These are phyloP conservation scores for Edolisoma coerulescens DNA, from an alignment of 2,113 vertebrate species.

Conservation along the genomic window DNA sequence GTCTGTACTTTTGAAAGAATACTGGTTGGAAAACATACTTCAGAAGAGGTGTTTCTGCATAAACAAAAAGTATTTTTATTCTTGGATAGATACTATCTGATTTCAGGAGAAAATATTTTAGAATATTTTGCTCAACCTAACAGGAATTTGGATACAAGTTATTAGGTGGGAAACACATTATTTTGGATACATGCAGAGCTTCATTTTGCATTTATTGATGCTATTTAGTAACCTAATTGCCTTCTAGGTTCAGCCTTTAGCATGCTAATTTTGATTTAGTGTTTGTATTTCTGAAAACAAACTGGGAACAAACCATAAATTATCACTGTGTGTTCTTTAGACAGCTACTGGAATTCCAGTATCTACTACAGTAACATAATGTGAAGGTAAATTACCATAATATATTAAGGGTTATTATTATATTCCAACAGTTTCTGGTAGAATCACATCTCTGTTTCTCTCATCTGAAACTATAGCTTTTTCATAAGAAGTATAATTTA, in stretches of 20 bases:
- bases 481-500: neutral
- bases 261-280: conserved; percentile 70
- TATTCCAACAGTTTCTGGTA: conserved; percentile 19
- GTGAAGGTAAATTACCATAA: conserved; percentile 59
- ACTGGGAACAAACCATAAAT: conserved; percentile 57
- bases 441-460: neutral
- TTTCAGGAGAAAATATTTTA: conserved; percentile 12
- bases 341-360: conserved; percentile 46
- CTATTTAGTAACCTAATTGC: conserved; percentile 57
- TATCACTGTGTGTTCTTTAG: conserved; percentile 59
- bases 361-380: conserved; percentile 44
- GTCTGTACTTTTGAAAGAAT: neutral
- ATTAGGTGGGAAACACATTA: neutral
- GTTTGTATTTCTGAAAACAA: conserved; percentile 70
- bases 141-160: conserved; percentile 27
- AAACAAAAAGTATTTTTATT: neutral
- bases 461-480: conserved; percentile 2
- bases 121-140: conserved; percentile 18
- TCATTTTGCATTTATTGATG: conserved; percentile 61
- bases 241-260: conserved; percentile 57
- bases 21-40: neutral
- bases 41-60: neutral
- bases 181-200: conserved; percentile 37
- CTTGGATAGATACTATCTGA: neutral
- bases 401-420: conserved; percentile 44